These are phyloP conservation scores for Fundulus diaphanus DNA, from an alignment of 2,797 vertebrate species.

Conservation along the genomic window DNA sequence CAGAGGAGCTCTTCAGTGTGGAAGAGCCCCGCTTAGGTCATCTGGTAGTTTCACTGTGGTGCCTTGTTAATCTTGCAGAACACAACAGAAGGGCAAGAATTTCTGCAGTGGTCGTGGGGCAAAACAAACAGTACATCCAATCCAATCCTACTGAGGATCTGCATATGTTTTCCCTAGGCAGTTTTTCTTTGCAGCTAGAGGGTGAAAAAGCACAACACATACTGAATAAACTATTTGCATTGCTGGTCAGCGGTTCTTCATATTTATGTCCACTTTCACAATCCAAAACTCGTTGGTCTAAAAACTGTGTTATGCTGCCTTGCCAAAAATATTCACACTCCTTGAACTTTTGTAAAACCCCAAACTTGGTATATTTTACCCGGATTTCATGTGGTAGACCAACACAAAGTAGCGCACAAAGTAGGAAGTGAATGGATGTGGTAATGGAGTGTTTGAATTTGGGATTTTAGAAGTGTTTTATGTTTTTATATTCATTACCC, in stretches of 20 bases:
- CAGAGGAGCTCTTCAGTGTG: conserved; percentile 9
- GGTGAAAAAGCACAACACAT: not conserved
- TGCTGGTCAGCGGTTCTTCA: not conserved
- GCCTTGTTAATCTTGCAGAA: not conserved
- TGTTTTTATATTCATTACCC: no score
- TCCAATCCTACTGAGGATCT: no score
- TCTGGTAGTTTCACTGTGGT: not conserved
- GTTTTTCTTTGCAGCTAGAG: not conserved
- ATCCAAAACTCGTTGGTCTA: not conserved
- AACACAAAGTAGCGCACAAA: not conserved
- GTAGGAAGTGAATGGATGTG: no score
- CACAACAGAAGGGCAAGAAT: not conserved
- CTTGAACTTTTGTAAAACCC: not conserved
- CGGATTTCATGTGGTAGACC: not conserved
- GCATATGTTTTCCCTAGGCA: not conserved
- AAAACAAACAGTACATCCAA: not conserved
- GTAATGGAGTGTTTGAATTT: no score
- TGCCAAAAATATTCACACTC: not conserved
- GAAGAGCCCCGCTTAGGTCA: not conserved
- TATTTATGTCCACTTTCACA: not conserved
- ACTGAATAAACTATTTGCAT: not conserved
- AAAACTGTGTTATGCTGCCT: not conserved
- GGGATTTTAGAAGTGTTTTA: no score
- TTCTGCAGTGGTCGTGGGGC: not conserved
- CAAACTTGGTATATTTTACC: not conserved